Evolutionary conservation across 2,888 invertebrate genomes (phyloP), one percentile per base, ranked within the genome.

Genomic region (Cenopis cana): DNA sequence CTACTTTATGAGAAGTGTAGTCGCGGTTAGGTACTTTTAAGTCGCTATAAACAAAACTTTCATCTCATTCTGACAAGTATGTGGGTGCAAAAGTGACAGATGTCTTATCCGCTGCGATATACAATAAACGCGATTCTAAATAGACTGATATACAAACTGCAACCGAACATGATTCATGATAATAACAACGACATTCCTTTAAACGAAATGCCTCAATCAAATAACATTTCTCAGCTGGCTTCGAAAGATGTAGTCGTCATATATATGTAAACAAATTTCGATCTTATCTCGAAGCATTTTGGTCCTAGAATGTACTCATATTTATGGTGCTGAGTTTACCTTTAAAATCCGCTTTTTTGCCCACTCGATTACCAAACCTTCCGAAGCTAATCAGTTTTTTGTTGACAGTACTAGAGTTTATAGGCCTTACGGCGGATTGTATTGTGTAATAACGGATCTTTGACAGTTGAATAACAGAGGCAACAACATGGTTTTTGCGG

Each of bases 311-410:
- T 33, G 33, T 5, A 33, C 6, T 5, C 8, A 33, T 33, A 8
- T 33, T 33, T 33, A 6, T 33, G 33, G 6, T 6, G 5, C 33
- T 33, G 33, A 8, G 8, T 33, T 36, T 18, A 24, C 69, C 62
- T 62, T 56, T 49, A 69, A 55, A 41, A 49, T 52, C 29, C 17
- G 8, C 20, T 56, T 64, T 69, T 68, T 69, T 69, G 36, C 56
- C 20, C 6, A 36, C 59, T 55, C 46, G 14, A 20, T 69, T 62
- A 62, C 61, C 46, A 41, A 69, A 69, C 55, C 61, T 69, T 55
- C 55, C n/a, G 20, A 61, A 54, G 46, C 68, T 41, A 54, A 68
- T 68, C 50, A 11, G 38, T 54, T 54, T 64, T 64, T 54, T 64
- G 33, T 14, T 64, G 52, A 64, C 64, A 38, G 64, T 64, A 64